Evolutionary conservation across 2,888 invertebrate genomes (phyloP), one percentile per base, ranked within the genome.

Genomic region (Dolichomitus sp.): DNA sequence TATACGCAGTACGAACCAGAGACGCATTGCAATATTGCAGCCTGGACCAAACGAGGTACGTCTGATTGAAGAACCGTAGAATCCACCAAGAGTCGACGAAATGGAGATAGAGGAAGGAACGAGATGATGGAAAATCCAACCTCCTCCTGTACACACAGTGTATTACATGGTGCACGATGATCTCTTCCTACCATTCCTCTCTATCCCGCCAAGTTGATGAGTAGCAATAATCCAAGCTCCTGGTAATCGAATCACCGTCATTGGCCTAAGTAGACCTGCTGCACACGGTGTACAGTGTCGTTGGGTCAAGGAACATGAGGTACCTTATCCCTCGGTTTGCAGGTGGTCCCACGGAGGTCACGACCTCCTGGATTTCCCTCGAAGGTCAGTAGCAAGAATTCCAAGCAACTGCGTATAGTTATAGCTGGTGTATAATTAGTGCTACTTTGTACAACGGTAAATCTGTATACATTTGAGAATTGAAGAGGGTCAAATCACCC

Each of bases 241-340:
- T 77, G 85, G 88, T 89, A 89, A 90, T 90, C 88, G 89, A 88
- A 87, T 84, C 69, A 83, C 84, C 85, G 86, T 85, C 87, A 79
- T 87, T 84, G 76, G 84, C 72, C 68, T 57, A 76, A 85, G 81
- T 81, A 78, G 85, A 84, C 84, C 88, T 77, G 52, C 66, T 40
- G 61, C 45, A n/a, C 59, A 23, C 33, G 37, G 85, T 84, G 45
- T 57, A 75, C 70, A 17, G 50, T 76, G 70, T 76, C 59, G 42
- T 52, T 42, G 70, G 52, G 59, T 70, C 65, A 68, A 68, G 59
- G 61, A 63, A 65, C 37, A 33, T 40, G 12, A 70, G 30, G 68
- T 52, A 70, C 61, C 73, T 77, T 45, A 11, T 23, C 27, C 59
- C 68, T 40, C 37, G 54, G 65, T 52, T 61, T 70, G 68, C 80